These are phyloP conservation scores for Drepana falcataria DNA, from an alignment of 2,888 invertebrate genomes.

Conservation along the genomic window DNA sequence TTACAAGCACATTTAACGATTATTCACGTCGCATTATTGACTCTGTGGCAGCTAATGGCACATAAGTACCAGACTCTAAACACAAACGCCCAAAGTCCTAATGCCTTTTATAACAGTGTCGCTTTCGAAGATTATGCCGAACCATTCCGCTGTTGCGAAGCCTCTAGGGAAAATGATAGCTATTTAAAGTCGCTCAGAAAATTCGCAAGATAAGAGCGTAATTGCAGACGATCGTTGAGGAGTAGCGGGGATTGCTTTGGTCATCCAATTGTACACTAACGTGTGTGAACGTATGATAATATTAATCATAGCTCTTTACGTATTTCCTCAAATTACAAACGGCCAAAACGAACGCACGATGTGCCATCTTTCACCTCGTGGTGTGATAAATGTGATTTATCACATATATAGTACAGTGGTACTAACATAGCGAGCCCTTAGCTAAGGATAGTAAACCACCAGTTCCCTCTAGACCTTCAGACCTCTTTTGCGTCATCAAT, in stretches of 20 bases:
- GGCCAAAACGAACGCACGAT: too few relatives aligned
- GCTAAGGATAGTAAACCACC: too few relatives aligned
- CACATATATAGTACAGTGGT: too few relatives aligned
- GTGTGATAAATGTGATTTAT: too few relatives aligned
- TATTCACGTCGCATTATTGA: constrained; percentile 1
- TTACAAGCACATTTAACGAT: not conserved
- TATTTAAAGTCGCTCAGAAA: constrained; percentile 67
- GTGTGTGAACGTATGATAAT: not conserved
- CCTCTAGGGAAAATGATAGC: constrained; percentile 58
- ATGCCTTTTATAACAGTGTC: constrained; percentile 42
- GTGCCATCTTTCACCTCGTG: too few relatives aligned
- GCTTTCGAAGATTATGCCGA: constrained; percentile 42
- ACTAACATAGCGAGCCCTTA: too few relatives aligned
- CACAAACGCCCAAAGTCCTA: constrained; percentile 35
- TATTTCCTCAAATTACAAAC: too few relatives aligned
- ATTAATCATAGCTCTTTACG: too few relatives aligned
- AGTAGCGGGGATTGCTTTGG: constrained; percentile 23
- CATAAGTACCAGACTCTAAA: constrained; percentile 26
- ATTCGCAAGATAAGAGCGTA: constrained; percentile 66
- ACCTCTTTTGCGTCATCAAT: too few relatives aligned
- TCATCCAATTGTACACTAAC: not conserved
- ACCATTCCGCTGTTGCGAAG: constrained; percentile 41
- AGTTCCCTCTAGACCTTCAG: too few relatives aligned
- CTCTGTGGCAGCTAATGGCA: constrained; percentile 18
- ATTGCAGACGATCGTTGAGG: constrained; percentile 58